Evolutionary conservation across 2,888 invertebrate genomes (phyloP).

Genomic region (Antitype chi): DNA sequence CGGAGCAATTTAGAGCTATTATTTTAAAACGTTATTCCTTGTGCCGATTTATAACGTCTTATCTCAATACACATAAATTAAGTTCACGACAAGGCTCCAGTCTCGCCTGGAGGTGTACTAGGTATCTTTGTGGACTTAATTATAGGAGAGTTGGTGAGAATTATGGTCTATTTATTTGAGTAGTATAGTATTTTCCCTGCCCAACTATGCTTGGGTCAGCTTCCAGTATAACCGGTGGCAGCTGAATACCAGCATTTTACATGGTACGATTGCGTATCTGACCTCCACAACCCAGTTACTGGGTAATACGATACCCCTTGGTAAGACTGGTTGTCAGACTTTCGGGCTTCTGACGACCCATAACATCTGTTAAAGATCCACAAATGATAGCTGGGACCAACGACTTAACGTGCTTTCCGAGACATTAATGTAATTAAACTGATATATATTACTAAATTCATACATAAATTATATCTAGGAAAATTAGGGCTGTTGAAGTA

Average conservation of each 20-base stretch:
- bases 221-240: too few species aligned
- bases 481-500: neutral
- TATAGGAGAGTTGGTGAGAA: slow-evolving; percentile 9
- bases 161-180: neutral
- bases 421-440: too few species aligned
- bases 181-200: neutral
- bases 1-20: slow-evolving; percentile 77
- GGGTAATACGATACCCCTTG: too few species aligned
- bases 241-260: too few species aligned
- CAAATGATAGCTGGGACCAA: too few species aligned
- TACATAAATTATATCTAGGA: neutral
- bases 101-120: slow-evolving; percentile 66
- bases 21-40: slow-evolving; percentile 80
- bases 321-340: too few species aligned
- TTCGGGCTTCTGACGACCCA: too few species aligned
- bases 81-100: slow-evolving; percentile 62
- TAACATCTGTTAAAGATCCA: too few species aligned
- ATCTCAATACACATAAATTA: slow-evolving; percentile 79
- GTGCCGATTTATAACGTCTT: slow-evolving; percentile 79
- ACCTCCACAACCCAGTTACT: too few species aligned
- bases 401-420: too few species aligned
- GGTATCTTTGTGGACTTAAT: slow-evolving; percentile 20
- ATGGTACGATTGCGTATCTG: too few species aligned
- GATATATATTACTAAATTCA: neutral
- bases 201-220: too few species aligned